phyloP scores from a whole-genome alignment of 2,113 vertebrate genomes.

The Psittacula cyanocephala region DNA sequence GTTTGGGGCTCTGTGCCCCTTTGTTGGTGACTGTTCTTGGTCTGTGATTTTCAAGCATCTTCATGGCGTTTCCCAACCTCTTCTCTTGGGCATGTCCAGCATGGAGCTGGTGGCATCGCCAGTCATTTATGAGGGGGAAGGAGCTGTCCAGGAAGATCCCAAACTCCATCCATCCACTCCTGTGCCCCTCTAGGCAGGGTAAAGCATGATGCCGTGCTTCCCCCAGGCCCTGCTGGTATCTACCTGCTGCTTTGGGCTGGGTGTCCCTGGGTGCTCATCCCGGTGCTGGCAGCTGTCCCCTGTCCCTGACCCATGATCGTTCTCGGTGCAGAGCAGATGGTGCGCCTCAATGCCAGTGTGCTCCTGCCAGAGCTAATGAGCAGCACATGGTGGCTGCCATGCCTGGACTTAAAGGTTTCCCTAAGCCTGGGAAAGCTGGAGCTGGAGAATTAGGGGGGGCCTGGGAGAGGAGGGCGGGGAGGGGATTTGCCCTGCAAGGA shows the following conservation, averaged over 20 bases:
- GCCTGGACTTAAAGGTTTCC: conserved; percentile 1
- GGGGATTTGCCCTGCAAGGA: background rate
- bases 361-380: conserved; percentile 39
- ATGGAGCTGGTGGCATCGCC: background rate
- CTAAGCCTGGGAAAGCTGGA: conserved; percentile 31
- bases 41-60: background rate
- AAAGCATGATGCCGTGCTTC: accelerated
- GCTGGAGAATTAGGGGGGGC: background rate
- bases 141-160: background rate
- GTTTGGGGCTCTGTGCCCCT: background rate
- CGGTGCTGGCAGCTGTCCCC: background rate
- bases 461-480: background rate
- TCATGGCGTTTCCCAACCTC: accelerated
- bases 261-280: background rate
- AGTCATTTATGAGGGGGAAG: accelerated
- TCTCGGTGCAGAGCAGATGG: background rate
- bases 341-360: background rate
- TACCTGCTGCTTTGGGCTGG: background rate
- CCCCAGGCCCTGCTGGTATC: background rate
- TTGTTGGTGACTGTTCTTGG: background rate
- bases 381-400: background rate
- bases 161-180: accelerated
- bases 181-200: background rate
- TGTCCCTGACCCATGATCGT: accelerated
- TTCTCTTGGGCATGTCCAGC: background rate